These are phyloP conservation scores for Drosophila virilis DNA, from an alignment of 1,140 invertebrate species.

Conservation along the genomic window DNA sequence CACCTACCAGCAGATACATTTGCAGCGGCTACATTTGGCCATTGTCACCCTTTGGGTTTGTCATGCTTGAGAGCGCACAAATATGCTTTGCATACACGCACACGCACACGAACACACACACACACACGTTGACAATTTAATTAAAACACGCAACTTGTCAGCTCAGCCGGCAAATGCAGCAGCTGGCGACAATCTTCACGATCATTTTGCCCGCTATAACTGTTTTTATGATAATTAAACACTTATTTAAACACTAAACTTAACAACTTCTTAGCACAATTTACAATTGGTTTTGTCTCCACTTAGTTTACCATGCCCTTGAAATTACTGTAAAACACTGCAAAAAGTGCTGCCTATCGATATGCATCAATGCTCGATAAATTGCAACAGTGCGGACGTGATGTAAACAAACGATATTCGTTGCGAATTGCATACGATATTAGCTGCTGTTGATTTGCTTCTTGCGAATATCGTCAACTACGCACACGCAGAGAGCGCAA, in stretches of 20 bases:
- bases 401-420: conserved; percentile 5
- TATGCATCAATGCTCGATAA: not conserved
- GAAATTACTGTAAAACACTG: not conserved
- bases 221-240: not conserved
- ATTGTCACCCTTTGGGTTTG: conserved; percentile 20
- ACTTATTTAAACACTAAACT: too few species aligned
- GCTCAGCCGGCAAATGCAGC: not conserved
- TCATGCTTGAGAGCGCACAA: conserved; percentile 18
- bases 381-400: not conserved
- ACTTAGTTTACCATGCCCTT: not conserved
- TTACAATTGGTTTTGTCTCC: not conserved
- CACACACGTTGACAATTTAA: conserved; percentile 6
- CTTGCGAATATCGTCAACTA: not conserved
- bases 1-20: not conserved
- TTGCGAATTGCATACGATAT: not conserved
- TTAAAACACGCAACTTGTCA: conserved; percentile 12
- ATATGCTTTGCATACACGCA: conserved; percentile 13
- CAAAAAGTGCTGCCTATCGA: not conserved
- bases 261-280: not conserved
- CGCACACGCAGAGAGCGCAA: too few species aligned
- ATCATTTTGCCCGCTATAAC: not conserved
- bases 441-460: too few species aligned
- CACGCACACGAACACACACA: not conserved
- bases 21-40: conserved; percentile 7
- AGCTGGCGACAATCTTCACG: not conserved